Percentiles rank a stretch among this genome's conserved stretches.
Evolutionary conservation across 2,113 vertebrate genomes (phyloP).

Genomic region (Seriola dumerili): DNA sequence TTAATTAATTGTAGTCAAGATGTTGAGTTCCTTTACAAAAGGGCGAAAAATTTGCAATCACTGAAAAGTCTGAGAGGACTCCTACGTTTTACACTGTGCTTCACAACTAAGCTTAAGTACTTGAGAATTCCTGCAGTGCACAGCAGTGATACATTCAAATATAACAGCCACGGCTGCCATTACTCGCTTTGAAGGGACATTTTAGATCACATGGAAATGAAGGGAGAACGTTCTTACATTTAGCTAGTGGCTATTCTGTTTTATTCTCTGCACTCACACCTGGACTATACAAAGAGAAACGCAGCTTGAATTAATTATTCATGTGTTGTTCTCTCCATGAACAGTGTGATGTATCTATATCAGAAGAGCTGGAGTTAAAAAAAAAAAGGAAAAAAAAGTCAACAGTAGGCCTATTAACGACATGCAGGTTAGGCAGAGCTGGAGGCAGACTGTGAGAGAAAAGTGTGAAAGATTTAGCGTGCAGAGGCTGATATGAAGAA

Average conservation of each 20-base stretch:
- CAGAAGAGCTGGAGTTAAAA: conserved; percentile 13
- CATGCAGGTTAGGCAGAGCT: conserved; percentile 39
- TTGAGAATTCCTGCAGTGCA: neutral
- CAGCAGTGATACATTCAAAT: neutral
- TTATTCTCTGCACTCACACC: conserved; percentile 38
- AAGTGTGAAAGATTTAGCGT: conserved; percentile 68
- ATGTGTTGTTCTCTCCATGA: conserved; percentile 36
- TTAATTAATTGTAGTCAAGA: neutral
- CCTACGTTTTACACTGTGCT: neutral
- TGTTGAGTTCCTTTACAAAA: neutral
- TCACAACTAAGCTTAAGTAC: neutral
- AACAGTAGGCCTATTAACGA: conserved; percentile 30
- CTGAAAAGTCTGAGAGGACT: neutral
- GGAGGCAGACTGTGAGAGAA: conserved; percentile 45
- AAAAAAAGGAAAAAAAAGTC: conserved; percentile 4
- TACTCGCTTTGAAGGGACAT: neutral
- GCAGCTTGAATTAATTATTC: conserved; percentile 44
- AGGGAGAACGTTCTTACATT: conserved; percentile 1
- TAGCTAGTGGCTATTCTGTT: neutral
- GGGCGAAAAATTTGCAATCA: neutral
- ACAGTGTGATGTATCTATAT: conserved; percentile 41
- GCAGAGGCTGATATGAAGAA: conserved; percentile 57
- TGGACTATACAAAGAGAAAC: conserved; percentile 42
- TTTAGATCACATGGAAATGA: conserved; percentile 9
- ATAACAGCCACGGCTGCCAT: neutral